phyloP scores from a whole-genome alignment of 2,797 vertebrate genomes.

The Monodelphis domestica region DNA sequence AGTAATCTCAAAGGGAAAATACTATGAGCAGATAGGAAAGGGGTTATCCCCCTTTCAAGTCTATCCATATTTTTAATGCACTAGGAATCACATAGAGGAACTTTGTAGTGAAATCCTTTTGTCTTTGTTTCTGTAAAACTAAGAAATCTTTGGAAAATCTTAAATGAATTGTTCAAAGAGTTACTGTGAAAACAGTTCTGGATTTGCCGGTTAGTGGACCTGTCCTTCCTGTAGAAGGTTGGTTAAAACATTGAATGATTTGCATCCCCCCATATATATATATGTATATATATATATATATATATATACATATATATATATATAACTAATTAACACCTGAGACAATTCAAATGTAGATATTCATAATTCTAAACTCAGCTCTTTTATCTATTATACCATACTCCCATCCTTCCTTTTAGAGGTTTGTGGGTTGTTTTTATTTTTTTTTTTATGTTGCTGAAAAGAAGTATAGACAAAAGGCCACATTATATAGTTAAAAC shows the following conservation, averaged over 20 bases:
- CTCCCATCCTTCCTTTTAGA: background rate
- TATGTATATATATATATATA: too few relatives aligned
- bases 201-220: background rate
- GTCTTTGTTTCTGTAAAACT: conserved; percentile 6
- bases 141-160: conserved; percentile 36
- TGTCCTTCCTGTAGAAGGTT: background rate
- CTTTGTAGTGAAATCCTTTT: background rate
- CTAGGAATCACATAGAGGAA: conserved; percentile 43
- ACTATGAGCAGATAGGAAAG: background rate
- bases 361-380: background rate
- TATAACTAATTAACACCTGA: background rate
- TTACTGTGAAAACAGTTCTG: background rate
- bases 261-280: too few relatives aligned
- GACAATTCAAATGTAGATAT: background rate
- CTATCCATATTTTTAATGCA: conserved; percentile 52
- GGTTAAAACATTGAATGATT: background rate
- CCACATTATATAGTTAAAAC: background rate
- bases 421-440: background rate
- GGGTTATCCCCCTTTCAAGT: background rate
- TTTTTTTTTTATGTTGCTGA: background rate
- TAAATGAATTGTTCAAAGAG: conserved; percentile 25
- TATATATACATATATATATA: too few relatives aligned
- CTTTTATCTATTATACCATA: background rate
- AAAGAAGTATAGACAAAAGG: background rate
- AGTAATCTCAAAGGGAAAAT: background rate